These are phyloP conservation scores for Mormyrops boulengeri DNA, from an alignment of 2,797 vertebrate genomes.

Conservation along the genomic window DNA sequence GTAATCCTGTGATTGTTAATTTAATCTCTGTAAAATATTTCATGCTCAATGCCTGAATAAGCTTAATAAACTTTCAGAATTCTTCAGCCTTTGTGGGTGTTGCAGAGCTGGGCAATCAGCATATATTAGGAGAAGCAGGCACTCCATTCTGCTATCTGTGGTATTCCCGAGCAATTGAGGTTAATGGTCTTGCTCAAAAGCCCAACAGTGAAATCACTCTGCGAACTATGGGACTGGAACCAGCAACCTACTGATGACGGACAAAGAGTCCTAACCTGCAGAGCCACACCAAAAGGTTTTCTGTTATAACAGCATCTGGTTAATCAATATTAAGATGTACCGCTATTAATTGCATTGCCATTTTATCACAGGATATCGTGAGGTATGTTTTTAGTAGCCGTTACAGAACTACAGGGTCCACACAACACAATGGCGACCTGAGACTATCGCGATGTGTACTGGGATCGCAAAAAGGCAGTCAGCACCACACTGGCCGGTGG, in stretches of 20 bases:
- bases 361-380: background rate
- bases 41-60: background rate
- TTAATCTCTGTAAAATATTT: conserved; percentile 2
- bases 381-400: background rate
- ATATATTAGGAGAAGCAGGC: background rate
- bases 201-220: background rate
- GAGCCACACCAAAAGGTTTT: background rate
- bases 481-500: background rate
- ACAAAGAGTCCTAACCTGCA: background rate
- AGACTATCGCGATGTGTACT: background rate
- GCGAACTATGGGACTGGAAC: background rate
- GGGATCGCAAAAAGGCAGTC: background rate
- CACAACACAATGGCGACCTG: background rate
- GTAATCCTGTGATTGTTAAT: background rate
- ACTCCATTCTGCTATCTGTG: background rate
- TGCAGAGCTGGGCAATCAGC: background rate
- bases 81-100: background rate
- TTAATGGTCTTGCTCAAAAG: background rate
- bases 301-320: background rate
- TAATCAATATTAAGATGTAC: background rate
- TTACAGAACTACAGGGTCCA: background rate
- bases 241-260: background rate
- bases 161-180: background rate
- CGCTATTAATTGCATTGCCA: background rate
- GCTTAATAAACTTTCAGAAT: background rate